Base-by-base conservation (phyloP, 1,140 invertebrate genomes). In the Tigriopus japonicus region DNA sequence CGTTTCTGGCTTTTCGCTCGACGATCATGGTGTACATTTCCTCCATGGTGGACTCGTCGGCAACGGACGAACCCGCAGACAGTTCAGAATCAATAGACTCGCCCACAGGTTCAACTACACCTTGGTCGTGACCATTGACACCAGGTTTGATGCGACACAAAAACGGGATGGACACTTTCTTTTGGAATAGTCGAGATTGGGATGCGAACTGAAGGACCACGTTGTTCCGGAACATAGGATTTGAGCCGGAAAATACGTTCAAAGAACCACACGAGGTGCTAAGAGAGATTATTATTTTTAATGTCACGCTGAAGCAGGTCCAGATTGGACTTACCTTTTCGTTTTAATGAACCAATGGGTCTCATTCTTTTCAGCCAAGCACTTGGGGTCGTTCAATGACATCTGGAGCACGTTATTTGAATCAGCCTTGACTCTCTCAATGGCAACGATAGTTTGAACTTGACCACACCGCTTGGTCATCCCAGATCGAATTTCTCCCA, bases 251-350 rank as follows among this genome's bases (percentile, higher is more conserved):
- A 35, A 52, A 52, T 17, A 17, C 17, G 21, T 49, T 52, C 12
- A 52, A 21, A 6, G 58, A 60, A 5, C 58, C 58, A 15, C 58
- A 60, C 15, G 58, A 49, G 3, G 58, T 60, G 23, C 58, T 35
- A 9, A 35, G 9, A 35, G 28, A 35, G 28, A n/a, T n/a, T n/a
- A n/a, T n/a, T n/a, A n/a, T n/a, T n/a, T n/a, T n/a, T n/a, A n/a
- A n/a, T n/a, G n/a, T n/a, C n/a, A n/a, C n/a, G n/a, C n/a, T n/a
- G n/a, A n/a, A n/a, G n/a, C n/a, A n/a, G n/a, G n/a, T n/a, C n/a
- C n/a, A n/a, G n/a, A n/a, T n/a, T n/a, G 9, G 28, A 9, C 28
- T 5, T 35, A 35, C 28, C 28, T 42, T 6, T 42, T 14, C 6
- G 58, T 42, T 15, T 49, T 52, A n/a, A 60, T 14, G n/a, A 60